These are phyloP conservation scores for Nebria brevicollis DNA, from an alignment of 2,888 invertebrate species.

Conservation along the genomic window DNA sequence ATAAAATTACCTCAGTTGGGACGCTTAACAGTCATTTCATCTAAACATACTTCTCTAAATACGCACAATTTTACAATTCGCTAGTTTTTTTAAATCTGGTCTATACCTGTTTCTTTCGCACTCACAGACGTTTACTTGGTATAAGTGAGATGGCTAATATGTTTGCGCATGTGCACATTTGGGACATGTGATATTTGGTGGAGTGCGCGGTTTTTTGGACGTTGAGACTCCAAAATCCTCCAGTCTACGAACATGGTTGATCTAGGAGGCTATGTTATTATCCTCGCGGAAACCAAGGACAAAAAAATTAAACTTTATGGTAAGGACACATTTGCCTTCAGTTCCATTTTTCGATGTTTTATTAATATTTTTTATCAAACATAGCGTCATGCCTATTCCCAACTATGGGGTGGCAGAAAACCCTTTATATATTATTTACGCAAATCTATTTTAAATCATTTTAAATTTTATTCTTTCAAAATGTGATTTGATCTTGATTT, in stretches of 20 bases:
- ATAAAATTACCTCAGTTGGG: background rate
- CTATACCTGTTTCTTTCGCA: background rate
- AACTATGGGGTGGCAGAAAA: no score
- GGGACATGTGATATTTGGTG: background rate
- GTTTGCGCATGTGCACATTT: background rate
- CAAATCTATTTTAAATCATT: no score
- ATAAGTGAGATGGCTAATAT: background rate
- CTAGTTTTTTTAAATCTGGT: background rate
- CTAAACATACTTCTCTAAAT: background rate
- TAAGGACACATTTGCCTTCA: constrained; percentile 59
- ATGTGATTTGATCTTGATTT: no score
- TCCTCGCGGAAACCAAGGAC: constrained; percentile 92
- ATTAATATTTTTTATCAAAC: background rate
- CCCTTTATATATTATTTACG: no score
- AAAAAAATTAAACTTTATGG: constrained; percentile 94
- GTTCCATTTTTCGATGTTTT: background rate
- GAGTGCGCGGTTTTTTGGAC: constrained; percentile 2
- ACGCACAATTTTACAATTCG: constrained; percentile 10
- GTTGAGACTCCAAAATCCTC: constrained; percentile 9
- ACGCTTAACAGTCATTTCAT: no score
- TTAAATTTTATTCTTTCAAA: no score
- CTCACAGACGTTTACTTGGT: background rate
- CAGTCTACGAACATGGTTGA: constrained; percentile 73
- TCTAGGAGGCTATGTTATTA: constrained; percentile 94
- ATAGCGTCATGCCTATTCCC: no score